Conservation (phyloP, 2,888 invertebrate species). For the Crepidodera aurea region DNA sequence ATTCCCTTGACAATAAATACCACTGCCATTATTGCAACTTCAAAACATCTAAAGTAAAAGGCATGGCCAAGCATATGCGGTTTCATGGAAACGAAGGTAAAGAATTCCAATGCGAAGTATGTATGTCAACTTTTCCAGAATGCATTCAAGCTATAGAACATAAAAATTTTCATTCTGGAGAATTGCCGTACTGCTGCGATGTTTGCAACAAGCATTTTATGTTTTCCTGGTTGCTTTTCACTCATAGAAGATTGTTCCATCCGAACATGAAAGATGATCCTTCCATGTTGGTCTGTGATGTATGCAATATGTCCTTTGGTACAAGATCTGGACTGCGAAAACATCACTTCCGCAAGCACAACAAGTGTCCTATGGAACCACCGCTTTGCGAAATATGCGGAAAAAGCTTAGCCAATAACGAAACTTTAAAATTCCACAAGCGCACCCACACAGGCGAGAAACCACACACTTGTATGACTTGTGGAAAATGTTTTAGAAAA, state of each 20-base stretch:
- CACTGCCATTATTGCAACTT: slow-evolving; percentile 55
- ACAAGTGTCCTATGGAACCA: slow-evolving; percentile 39
- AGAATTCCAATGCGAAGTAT: slow-evolving; percentile 38
- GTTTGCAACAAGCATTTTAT: slow-evolving; percentile 60
- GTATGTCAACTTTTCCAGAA: slow-evolving; percentile 40
- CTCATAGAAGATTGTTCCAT: slow-evolving; percentile 55
- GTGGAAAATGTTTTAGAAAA: slow-evolving; percentile 65
- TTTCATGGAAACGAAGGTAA: slow-evolving; percentile 37
- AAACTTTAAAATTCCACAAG: slow-evolving; percentile 52
- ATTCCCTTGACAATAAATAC: slow-evolving; percentile 51
- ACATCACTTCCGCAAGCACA: slow-evolving; percentile 47
- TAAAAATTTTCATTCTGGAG: slow-evolving; percentile 55
- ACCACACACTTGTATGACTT: slow-evolving; percentile 51
- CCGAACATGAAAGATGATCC: slow-evolving; percentile 28
- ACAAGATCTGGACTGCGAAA: slow-evolving; percentile 45
- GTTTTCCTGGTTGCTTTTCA: slow-evolving; percentile 58
- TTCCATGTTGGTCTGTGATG: slow-evolving; percentile 32
- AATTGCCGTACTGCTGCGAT: slow-evolving; percentile 57
- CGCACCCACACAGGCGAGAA: slow-evolving; percentile 52
- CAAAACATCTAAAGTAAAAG: slow-evolving; percentile 42
- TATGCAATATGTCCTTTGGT: slow-evolving; percentile 43
- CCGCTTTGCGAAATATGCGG: slow-evolving; percentile 58
- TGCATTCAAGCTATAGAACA: slow-evolving; percentile 48
- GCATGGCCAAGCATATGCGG: slow-evolving; percentile 46
- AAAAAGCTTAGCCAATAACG: slow-evolving; percentile 52